Evolutionary conservation across 2,113 vertebrate genomes (phyloP).

Genomic region (Melospiza melodia): DNA sequence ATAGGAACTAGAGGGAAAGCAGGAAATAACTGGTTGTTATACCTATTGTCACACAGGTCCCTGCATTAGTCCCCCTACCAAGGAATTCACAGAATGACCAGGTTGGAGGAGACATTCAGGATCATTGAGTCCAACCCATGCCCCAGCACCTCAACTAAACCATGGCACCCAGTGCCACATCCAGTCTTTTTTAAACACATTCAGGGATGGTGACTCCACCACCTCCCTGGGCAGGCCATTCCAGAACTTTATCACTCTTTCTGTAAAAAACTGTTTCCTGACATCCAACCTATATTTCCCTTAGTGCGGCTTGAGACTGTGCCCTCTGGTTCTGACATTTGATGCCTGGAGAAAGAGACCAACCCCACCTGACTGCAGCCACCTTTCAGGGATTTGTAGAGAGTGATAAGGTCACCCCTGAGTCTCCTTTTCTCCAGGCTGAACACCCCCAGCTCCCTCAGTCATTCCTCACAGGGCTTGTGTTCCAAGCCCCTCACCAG

Average conservation of each 20-base stretch:
- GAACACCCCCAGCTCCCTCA: background rate
- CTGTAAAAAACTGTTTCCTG: background rate
- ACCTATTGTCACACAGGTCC: background rate
- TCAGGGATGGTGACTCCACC: background rate
- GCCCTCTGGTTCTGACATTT: background rate
- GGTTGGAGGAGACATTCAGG: background rate
- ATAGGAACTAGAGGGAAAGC: background rate
- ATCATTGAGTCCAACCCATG: background rate
- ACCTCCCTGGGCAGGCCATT: background rate
- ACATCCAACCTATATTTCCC: background rate
- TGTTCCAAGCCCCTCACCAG: background rate
- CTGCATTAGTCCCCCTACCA: rapidly evolving
- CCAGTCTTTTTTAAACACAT: background rate
- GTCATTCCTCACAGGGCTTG: background rate
- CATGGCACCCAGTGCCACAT: background rate
- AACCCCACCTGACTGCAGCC: background rate
- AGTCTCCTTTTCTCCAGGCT: background rate
- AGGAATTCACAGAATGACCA: background rate
- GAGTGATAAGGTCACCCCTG: background rate
- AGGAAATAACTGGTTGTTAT: background rate
- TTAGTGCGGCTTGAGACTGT: rapidly evolving
- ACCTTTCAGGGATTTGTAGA: background rate
- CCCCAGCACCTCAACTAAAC: background rate
- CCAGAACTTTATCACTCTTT: background rate
- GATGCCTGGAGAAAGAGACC: background rate